Evolutionary conservation across 1,140 invertebrate species (phyloP).

Genomic region (Bombyx mori): DNA sequence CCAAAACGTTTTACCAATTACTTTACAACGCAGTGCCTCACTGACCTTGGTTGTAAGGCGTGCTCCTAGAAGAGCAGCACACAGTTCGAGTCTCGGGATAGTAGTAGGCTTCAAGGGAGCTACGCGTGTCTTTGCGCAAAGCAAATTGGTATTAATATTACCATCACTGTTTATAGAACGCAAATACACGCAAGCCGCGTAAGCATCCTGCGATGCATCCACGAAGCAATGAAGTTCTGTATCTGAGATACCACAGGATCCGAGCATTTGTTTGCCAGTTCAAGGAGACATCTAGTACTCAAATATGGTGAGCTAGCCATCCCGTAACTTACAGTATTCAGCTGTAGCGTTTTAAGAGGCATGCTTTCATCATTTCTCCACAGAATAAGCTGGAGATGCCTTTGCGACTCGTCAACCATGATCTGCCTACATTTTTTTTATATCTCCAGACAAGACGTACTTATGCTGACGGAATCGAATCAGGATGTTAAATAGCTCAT

Average conservation of each 20-base stretch:
- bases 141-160: background rate
- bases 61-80: background rate
- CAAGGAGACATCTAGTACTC: background rate
- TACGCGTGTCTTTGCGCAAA: constrained; percentile 1
- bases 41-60: background rate
- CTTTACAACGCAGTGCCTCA: background rate
- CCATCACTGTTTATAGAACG: no score
- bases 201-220: no score
- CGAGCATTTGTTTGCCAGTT: background rate
- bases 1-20: background rate
- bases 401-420: background rate
- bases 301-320: constrained; percentile 1
- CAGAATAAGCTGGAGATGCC: background rate
- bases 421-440: constrained; percentile 17
- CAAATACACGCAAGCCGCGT: no score
- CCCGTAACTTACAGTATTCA: constrained; percentile 2
- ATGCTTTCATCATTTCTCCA: background rate
- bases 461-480: constrained; percentile 37
- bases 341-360: constrained; percentile 1
- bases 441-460: constrained; percentile 36
- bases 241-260: background rate
- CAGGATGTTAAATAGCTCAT: constrained; percentile 32
- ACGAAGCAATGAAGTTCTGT: no score
- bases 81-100: constrained; percentile 6
- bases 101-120: constrained; percentile 3